Conservation (phyloP, 2,797 vertebrate species). For the Malurus splendens region DNA sequence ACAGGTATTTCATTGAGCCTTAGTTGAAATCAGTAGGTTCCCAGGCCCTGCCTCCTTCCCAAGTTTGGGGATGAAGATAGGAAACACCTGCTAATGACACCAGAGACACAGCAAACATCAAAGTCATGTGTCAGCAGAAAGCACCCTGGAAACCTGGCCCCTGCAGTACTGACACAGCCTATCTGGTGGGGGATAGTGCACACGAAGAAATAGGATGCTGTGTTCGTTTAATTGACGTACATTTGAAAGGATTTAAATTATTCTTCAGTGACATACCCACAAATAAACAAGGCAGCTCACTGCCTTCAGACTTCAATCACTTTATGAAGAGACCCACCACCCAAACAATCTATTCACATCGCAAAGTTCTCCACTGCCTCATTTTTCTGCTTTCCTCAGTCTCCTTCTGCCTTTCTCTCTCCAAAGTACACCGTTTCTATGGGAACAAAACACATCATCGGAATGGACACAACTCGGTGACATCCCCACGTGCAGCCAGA, state of each 20-base stretch:
- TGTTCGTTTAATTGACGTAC: background rate
- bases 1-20: conserved; percentile 37
- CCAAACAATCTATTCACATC: background rate
- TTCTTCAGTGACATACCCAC: background rate
- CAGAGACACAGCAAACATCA: background rate
- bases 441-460: conserved; percentile 17
- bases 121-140: background rate
- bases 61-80: conserved; percentile 11
- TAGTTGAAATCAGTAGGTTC: background rate
- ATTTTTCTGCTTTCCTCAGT: background rate
- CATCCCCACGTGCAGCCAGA: background rate
- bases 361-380: background rate
- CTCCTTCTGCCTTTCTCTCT: background rate
- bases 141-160: background rate
- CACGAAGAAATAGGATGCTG: background rate
- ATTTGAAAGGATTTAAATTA: background rate
- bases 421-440: conserved; percentile 30
- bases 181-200: background rate
- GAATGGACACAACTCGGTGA: background rate
- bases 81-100: conserved; percentile 35
- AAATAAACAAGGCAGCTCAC: background rate
- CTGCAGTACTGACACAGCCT: background rate
- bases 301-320: background rate
- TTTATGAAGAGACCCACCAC: background rate
- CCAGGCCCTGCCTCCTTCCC: conserved; percentile 5